phyloP scores from a whole-genome alignment of 2,888 invertebrate genomes.

The Caenorhabditis afra region DNA sequence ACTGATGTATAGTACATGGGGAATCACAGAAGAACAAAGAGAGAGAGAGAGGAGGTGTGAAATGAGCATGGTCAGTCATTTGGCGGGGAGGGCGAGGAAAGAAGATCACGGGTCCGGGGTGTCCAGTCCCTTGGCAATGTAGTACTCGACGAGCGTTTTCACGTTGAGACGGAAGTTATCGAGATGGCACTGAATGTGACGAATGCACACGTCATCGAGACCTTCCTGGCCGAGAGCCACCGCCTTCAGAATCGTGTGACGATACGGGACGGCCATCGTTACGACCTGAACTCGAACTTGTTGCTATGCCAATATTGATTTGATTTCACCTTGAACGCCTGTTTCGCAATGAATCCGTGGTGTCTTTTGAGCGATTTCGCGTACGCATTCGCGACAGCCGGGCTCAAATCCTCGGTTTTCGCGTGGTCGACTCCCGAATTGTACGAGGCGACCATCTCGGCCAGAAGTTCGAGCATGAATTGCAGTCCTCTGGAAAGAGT shows the following conservation, averaged over 20 bases:
- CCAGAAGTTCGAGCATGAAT: constrained; percentile 78
- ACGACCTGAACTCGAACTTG: constrained; percentile 68
- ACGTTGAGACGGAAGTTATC: constrained; percentile 78
- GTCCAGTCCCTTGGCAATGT: constrained; percentile 73
- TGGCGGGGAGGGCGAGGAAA: no score
- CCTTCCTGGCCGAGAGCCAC: constrained; percentile 78
- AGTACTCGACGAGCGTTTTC: constrained; percentile 74
- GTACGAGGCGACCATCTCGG: constrained; percentile 74
- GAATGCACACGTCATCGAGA: constrained; percentile 76
- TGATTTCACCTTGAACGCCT: constrained; percentile 78
- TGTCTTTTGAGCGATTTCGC: constrained; percentile 76
- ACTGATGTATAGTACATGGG: no score
- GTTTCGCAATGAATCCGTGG: constrained; percentile 77
- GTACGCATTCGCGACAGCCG: constrained; percentile 72
- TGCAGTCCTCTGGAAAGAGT: constrained; percentile 74
- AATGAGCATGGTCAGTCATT: no score
- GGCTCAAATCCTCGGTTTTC: constrained; percentile 72
- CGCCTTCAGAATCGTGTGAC: constrained; percentile 75
- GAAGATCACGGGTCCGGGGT: constrained; percentile 58
- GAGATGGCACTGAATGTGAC: constrained; percentile 76
- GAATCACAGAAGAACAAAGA: no score
- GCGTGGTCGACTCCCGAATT: constrained; percentile 55
- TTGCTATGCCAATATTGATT: no score
- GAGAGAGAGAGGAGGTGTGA: no score
- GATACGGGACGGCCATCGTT: constrained; percentile 77